Base-by-base conservation (phyloP, 2,797 vertebrate genomes). In the Cottoperca gobio region DNA sequence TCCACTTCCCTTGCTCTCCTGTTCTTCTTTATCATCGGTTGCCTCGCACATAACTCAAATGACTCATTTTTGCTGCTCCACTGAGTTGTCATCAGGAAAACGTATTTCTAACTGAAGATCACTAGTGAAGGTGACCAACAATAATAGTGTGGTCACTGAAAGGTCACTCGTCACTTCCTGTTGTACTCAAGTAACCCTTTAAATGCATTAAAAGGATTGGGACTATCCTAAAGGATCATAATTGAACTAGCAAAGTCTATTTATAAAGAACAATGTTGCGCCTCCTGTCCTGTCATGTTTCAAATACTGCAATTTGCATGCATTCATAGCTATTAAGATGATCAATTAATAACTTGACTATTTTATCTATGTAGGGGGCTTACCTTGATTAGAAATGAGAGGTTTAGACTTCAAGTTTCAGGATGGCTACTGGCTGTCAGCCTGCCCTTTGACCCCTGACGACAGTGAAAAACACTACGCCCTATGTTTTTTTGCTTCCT, bases 401-500 rank as follows among this genome's bases (percentile, higher is more conserved):
- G n/a, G 14, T 65, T 50, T 11, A n/a, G 9, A 23, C 17, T 43
- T 62, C 50, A 45, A n/a, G 31, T 78, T 58, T 82, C 39, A 81
- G 58, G 63, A 58, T 13, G 23, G 21, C 59, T 65, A 0, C 26
- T 40, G 46, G 17, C 57, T 70, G 62, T 26, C 53, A 63, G 26
- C 60, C 23, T 83, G 79, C 64, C 76, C 87, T 83, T 86, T 83
- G 77, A 85, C 84, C 79, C 71, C 55, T 39, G 43, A 8, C 75
- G 48, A 11, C 31, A 59, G n/a, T n/a, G 13, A 55, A 72, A 67
- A 57, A 19, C 21, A 17, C 61, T 78, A 63, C 77, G 79, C 76
- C 81, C 79, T 70, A 57, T n/a, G n/a, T n/a, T 16, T 57, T 39
- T 12, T 26, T 68, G 60, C 35, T 54, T 8, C 31, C 12, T 17